phyloP scores from a whole-genome alignment of 2,888 invertebrate species.

The Cybosia mesomella region DNA sequence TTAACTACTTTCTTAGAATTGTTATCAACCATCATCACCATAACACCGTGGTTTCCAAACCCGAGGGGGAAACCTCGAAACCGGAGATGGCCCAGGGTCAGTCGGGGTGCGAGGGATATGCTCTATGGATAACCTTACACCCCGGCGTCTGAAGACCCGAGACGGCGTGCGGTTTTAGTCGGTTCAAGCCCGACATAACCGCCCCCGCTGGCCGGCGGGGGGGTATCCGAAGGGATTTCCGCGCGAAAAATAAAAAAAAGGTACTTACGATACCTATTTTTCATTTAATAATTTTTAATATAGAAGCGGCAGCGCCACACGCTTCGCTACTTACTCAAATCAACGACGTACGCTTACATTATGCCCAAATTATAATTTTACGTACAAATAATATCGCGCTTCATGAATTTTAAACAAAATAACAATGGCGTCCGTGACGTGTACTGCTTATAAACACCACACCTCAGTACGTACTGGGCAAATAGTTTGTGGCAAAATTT shows the following conservation, averaged over 20 bases:
- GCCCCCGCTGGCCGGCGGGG: no score
- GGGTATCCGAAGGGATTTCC: no score
- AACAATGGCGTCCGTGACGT: conserved; percentile 72
- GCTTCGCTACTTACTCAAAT: conserved; percentile 31
- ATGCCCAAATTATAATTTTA: conserved; percentile 57
- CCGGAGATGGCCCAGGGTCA: no score
- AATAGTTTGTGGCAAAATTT: conserved; percentile 15
- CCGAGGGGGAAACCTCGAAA: no score
- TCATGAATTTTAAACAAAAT: conserved; percentile 76
- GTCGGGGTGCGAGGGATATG: no score
- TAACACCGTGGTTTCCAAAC: no score
- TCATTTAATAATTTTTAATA: background rate
- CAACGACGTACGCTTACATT: conserved; percentile 43
- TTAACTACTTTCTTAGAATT: background rate
- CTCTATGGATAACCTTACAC: no score
- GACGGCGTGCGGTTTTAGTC: no score
- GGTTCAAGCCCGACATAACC: no score
- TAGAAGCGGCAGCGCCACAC: background rate
- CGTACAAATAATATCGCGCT: conserved; percentile 58
- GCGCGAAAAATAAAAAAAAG: no score
- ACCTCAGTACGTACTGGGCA: conserved; percentile 2
- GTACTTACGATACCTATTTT: background rate
- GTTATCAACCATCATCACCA: background rate
- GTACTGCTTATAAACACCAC: conserved; percentile 63
- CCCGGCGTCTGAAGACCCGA: no score